Conservation (phyloP, 2,113 vertebrate species). For the Pongo pygmaeus region DNA sequence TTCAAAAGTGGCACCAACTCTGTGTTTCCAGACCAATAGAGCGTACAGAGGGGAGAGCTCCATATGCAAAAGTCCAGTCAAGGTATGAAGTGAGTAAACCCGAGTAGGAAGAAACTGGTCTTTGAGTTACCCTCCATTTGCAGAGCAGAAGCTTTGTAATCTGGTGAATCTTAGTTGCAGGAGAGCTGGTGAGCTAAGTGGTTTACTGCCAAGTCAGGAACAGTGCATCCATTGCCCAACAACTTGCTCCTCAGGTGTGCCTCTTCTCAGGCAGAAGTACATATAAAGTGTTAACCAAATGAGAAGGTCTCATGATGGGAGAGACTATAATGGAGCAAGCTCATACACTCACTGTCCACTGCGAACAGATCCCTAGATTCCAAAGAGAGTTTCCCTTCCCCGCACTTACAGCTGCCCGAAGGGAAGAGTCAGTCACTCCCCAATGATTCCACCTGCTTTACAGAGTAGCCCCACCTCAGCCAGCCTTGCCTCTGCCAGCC, state of each 20-base stretch:
- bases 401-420: neutral
- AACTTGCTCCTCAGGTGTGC: neutral
- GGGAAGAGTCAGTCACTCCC: neutral
- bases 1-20: conserved; percentile 2
- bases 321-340: neutral
- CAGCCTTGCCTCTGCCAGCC: neutral
- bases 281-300: neutral
- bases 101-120: neutral
- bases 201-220: conserved; percentile 44
- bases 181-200: neutral
- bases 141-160: conserved; percentile 35
- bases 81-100: neutral
- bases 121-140: neutral
- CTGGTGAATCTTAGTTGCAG: neutral
- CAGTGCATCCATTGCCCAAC: conserved; percentile 59
- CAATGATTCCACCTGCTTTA: neutral
- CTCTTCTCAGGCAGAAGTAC: conserved; percentile 16
- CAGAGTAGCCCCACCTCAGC: neutral
- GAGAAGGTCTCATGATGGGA: neutral
- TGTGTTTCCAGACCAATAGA: neutral
- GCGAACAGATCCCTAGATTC: neutral
- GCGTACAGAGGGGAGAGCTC: neutral
- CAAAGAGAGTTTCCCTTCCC: neutral
- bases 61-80: neutral
- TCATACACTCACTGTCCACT: neutral